phyloP scores from a whole-genome alignment of 2,113 vertebrate species.

The Noctilio leporinus region DNA sequence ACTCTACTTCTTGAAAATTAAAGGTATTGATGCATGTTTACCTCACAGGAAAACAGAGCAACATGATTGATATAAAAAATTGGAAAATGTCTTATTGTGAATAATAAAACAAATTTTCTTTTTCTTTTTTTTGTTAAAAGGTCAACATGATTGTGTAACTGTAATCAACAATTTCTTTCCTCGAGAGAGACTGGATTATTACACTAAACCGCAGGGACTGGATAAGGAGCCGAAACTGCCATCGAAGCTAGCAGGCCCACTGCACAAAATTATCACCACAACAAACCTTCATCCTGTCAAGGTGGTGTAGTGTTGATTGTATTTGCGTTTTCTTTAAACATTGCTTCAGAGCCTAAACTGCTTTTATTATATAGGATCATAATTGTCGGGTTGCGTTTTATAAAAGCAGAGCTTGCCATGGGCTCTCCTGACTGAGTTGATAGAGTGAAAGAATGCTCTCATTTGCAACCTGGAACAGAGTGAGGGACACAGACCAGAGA shows the following conservation, averaged over 20 bases:
- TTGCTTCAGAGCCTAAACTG: background rate
- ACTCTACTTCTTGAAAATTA: background rate
- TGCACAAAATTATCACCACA: slow-evolving; percentile 97
- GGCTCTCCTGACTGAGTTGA: background rate
- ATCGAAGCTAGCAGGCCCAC: slow-evolving; percentile 89
- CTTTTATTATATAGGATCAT: background rate
- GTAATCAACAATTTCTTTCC: slow-evolving; percentile 99
- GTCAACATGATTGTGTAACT: slow-evolving; percentile 97
- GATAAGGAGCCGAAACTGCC: slow-evolving; percentile 95
- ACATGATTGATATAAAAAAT: background rate
- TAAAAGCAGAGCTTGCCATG: background rate
- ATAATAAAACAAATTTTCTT: slow-evolving; percentile 39
- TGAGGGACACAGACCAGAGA: background rate
- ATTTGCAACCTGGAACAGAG: background rate
- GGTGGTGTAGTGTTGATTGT: slow-evolving; percentile 76
- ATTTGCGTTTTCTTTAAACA: background rate
- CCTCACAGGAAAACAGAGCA: background rate
- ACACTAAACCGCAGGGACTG: slow-evolving; percentile 93
- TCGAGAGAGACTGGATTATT: slow-evolving; percentile 93
- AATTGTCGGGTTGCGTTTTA: background rate
- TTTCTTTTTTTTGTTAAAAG: slow-evolving; percentile 77
- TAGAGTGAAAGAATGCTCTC: background rate
- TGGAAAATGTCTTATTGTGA: background rate
- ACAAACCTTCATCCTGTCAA: slow-evolving; percentile 97
- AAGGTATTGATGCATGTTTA: background rate